These are phyloP conservation scores for Mongoloraphidia duomilia DNA, from an alignment of 2,888 invertebrate genomes.

Conservation along the genomic window DNA sequence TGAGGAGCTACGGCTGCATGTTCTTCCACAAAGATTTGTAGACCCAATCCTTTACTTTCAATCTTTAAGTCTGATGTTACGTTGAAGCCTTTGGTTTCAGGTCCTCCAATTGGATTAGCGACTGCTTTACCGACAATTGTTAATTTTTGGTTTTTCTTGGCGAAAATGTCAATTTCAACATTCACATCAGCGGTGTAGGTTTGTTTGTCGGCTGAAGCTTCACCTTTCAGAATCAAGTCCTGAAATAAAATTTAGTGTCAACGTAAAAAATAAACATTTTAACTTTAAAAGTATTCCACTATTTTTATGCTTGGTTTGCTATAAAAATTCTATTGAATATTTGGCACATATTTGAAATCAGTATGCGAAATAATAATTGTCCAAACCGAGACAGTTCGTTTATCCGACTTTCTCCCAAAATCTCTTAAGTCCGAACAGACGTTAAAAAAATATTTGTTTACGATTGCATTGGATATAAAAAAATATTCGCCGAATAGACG, in stretches of 20 bases:
- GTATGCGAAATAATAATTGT: no score
- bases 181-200: slow-evolving; percentile 27
- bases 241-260: slow-evolving; percentile 16
- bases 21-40: slow-evolving; percentile 10
- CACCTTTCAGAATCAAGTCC: slow-evolving; percentile 33
- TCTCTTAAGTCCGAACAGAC: no score
- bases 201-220: slow-evolving; percentile 28
- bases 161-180: slow-evolving; percentile 42
- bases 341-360: no score
- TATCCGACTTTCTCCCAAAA: no score
- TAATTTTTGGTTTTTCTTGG: slow-evolving; percentile 41
- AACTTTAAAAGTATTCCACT: slow-evolving; percentile 6
- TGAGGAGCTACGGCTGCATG: slow-evolving; percentile 16
- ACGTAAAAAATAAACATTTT: slow-evolving; percentile 6
- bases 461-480: no score
- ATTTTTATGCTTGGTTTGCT: neutral
- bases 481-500: no score
- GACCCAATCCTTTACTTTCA: slow-evolving; percentile 32
- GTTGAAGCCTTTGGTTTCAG: slow-evolving; percentile 27
- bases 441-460: no score
- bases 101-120: slow-evolving; percentile 7
- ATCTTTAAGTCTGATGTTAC: slow-evolving; percentile 27
- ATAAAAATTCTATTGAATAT: no score
- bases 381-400: no score
- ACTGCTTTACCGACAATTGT: slow-evolving; percentile 24